phyloP scores from a whole-genome alignment of 2,888 invertebrate species.

The Leucophenga maculata region DNA sequence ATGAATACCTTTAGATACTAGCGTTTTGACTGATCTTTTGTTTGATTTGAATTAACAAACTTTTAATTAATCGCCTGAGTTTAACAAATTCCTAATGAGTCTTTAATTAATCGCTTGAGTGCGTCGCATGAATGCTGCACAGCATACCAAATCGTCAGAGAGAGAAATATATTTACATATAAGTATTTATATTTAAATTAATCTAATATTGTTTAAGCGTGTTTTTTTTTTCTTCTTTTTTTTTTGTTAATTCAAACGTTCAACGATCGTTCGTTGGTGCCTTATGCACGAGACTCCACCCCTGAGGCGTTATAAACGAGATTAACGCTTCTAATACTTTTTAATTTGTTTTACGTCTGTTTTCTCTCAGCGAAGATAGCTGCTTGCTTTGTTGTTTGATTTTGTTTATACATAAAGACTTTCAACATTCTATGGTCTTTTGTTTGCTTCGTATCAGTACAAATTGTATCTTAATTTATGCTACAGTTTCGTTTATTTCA shows the following conservation, averaged over 20 bases:
- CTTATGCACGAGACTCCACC: conserved; percentile 50
- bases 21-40: conserved; percentile 25
- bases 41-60: conserved; percentile 50
- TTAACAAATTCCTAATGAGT: conserved; percentile 63
- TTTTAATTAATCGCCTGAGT: conserved; percentile 57
- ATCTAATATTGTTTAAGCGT: too few species aligned
- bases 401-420: conserved; percentile 7
- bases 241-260: too few species aligned
- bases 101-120: conserved; percentile 62
- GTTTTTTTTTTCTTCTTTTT: too few species aligned
- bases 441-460: background rate
- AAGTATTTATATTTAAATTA: too few species aligned
- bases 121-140: conserved; percentile 41
- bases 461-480: conserved; percentile 22
- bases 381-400: conserved; percentile 32
- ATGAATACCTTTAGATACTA: too few species aligned
- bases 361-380: conserved; percentile 20
- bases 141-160: background rate
- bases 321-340: conserved; percentile 51
- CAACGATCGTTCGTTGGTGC: background rate
- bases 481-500: conserved; percentile 1
- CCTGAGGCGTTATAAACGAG: conserved; percentile 60
- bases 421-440: background rate
- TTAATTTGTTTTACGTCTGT: conserved; percentile 13
- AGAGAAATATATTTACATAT: too few species aligned